Base-by-base conservation (phyloP, 1,140 invertebrate species). In the Drosophila micromelanica region DNA sequence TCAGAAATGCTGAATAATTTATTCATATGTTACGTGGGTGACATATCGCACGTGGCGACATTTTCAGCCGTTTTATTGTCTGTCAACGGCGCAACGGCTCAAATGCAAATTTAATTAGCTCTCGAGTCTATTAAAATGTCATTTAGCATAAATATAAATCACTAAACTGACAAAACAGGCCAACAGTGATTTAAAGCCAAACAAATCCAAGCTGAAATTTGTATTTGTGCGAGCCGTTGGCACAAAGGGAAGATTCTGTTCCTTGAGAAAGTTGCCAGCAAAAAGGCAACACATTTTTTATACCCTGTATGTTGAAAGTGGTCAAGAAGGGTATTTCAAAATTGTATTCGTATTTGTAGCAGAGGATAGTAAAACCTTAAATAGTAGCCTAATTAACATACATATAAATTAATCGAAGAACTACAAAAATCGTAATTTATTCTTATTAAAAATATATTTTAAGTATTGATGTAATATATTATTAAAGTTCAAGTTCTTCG, bases 11-110 rank as follows among this genome's bases (percentile, higher is more conserved):
- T 89, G 78, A 87, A 87, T 89, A 89, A 87, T 87, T 87, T 87
- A 87, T 87, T 87, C 82, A 87, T 87, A 87, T 87, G 82, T 89
- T 87, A 79, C 84, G 84, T 89, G 82, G 77, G 45, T 64, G 76
- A 60, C 72, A 69, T 30, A 64, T 61, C 61, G 72, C 78, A 78
- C 67, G 75, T 56, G 51, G 55, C 70, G 51, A 49, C 64, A 74
- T 70, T 76, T 73, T 61, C 32, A 42, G 38, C 20, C 35, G 17
- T 45, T 73, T 62, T 62, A 56, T 68, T 69, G 35, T 51, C 71
- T 71, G 75, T 75, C 75, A 69, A 55, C 72, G 72, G 54, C 59
- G 75, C 63, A 57, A 57, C 74, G 61, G 64, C 79, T 73, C 68
- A 79, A 87, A 87, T 87, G 78, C 61, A 73, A 82, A 87, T 87